Percentiles rank a stretch among this genome's conserved stretches.
Conservation (phyloP, 2,113 vertebrate genomes). For the Drymodes brunneopygia region DNA sequence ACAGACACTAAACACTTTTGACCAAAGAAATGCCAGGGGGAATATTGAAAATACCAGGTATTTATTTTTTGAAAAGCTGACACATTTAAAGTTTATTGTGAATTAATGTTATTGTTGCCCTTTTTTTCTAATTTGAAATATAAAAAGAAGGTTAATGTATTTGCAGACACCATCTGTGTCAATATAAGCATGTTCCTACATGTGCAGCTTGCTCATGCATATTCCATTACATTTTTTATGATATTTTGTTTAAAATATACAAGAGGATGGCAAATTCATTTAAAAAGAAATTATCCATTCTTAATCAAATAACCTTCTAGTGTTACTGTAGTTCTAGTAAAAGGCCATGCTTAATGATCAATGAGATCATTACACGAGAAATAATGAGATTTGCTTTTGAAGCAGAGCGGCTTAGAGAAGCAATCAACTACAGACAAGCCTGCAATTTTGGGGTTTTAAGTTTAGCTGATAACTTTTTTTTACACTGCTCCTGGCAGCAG, state of each 20-base stretch:
- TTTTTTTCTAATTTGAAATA: background rate
- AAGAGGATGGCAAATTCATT: background rate
- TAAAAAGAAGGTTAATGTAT: background rate
- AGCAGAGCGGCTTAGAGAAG: background rate
- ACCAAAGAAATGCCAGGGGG: accelerated
- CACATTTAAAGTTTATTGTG: accelerated
- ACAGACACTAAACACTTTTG: background rate
- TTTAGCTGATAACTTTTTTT: background rate
- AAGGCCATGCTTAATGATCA: background rate
- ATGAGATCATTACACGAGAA: background rate
- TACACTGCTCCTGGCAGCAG: background rate
- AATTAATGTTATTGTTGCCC: background rate
- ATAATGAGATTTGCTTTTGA: background rate
- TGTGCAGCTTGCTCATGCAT: background rate
- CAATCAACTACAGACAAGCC: background rate
- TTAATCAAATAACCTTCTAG: background rate
- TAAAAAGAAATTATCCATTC: background rate
- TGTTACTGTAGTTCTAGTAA: background rate
- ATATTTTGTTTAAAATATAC: background rate
- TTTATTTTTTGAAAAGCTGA: background rate
- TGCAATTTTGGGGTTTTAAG: background rate
- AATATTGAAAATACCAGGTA: background rate
- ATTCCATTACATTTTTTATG: background rate
- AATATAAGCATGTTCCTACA: background rate
- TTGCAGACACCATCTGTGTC: background rate